Conservation (phyloP, 2,797 vertebrate genomes). For the Acanthis flammea region DNA sequence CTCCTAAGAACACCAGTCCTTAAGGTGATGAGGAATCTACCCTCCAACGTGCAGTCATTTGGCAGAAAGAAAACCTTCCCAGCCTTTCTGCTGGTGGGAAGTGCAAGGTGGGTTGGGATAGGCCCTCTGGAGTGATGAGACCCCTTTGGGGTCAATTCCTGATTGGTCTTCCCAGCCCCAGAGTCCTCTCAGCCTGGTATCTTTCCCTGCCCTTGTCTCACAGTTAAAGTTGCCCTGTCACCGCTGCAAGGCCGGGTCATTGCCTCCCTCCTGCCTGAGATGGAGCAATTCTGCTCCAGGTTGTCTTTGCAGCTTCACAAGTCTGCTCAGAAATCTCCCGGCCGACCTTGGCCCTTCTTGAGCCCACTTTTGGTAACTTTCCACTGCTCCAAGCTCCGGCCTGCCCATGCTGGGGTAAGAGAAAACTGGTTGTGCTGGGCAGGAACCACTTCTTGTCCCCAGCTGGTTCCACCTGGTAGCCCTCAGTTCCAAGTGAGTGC, state of each 20-base stretch:
- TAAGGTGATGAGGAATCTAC: background rate
- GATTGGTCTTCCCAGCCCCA: background rate
- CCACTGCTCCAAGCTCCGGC: constrained; percentile 26
- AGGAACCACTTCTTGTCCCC: constrained; percentile 27
- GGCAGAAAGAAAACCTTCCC: background rate
- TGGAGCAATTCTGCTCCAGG: background rate
- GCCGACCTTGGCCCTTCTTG: constrained; percentile 58
- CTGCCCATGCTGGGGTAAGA: background rate
- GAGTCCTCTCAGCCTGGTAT: background rate
- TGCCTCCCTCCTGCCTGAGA: background rate
- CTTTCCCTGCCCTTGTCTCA: accelerated
- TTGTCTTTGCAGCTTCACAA: constrained; percentile 17
- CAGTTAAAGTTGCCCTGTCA: background rate
- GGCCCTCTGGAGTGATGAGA: background rate
- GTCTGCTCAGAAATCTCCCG: constrained; percentile 19
- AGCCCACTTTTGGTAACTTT: constrained; percentile 52
- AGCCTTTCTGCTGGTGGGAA: background rate
- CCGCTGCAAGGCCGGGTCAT: accelerated
- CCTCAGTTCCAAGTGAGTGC: background rate
- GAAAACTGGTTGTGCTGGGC: constrained; percentile 64
- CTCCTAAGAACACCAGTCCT: background rate
- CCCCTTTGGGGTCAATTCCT: background rate
- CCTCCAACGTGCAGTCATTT: accelerated
- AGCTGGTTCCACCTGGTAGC: constrained; percentile 43
- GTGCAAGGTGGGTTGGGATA: background rate